Conservation (phyloP, 2,113 vertebrate species). For the Strix uralensis region DNA sequence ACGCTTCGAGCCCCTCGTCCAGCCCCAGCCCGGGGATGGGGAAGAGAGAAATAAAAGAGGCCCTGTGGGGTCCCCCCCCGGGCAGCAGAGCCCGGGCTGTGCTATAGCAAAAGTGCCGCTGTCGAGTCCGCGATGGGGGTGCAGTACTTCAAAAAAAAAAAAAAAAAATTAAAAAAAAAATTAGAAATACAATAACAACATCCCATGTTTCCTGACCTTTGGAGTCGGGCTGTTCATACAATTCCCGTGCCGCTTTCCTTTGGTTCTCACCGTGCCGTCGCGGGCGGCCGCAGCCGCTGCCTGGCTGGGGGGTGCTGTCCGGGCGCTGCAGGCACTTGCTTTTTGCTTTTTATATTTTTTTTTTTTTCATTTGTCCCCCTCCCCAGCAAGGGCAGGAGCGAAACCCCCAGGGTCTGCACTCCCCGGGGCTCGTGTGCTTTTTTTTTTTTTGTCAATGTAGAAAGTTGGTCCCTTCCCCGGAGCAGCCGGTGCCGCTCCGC, state of each 20-base stretch:
- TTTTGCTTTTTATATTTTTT: not conserved
- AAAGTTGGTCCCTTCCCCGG: not conserved
- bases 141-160: not conserved
- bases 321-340: conserved; percentile 10
- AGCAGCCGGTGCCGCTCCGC: not conserved
- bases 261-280: not conserved
- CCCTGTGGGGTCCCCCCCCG: not conserved
- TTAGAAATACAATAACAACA: not conserved
- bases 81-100: not conserved
- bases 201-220: not conserved
- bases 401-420: not conserved
- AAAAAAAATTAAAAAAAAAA: no score
- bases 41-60: not conserved
- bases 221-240: not conserved
- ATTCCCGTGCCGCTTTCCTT: not conserved
- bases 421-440: not conserved
- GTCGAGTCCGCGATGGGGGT: not conserved
- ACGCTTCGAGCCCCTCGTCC: not conserved
- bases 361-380: not conserved
- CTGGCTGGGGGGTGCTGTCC: not conserved
- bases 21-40: not conserved
- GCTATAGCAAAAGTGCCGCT: not conserved
- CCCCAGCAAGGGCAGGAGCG: not conserved
- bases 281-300: not conserved
- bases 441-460: not conserved